phyloP scores from a whole-genome alignment of 2,888 invertebrate species.

The Caenorhabditis drosophilae region DNA sequence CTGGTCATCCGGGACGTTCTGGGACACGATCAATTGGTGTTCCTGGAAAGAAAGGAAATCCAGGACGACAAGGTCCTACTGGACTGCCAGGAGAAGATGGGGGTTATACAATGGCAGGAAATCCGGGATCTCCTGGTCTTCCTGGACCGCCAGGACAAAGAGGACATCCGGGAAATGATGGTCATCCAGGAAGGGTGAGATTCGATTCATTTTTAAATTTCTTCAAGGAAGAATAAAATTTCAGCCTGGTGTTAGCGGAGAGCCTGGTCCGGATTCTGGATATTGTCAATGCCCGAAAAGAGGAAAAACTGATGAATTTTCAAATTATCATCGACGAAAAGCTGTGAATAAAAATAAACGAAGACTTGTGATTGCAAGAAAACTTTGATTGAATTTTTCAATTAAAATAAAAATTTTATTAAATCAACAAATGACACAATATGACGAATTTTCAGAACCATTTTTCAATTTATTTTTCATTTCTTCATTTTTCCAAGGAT shows the following conservation, averaged over 20 bases:
- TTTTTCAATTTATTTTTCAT: too few species aligned
- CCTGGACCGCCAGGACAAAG: conserved; percentile 12
- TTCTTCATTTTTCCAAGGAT: conserved; percentile 4
- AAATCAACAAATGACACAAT: too few species aligned
- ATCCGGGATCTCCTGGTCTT: conserved; percentile 15
- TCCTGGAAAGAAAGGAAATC: conserved; percentile 15
- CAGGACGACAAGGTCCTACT: conserved; percentile 14
- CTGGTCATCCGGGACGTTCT: conserved; percentile 25
- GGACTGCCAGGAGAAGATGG: conserved; percentile 25
- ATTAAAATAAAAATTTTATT: too few species aligned
- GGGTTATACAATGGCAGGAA: conserved; percentile 14
- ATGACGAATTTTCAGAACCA: too few species aligned
- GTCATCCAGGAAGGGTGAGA: conserved; percentile 27
- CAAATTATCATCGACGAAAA: conserved; percentile 11
- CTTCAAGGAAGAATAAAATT: neutral
- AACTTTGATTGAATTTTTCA: too few species aligned
- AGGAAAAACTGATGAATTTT: conserved; percentile 25
- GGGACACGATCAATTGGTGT: conserved; percentile 13
- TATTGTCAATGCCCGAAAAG: conserved; percentile 27
- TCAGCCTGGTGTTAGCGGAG: conserved; percentile 20
- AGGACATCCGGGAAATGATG: conserved; percentile 20
- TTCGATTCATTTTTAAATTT: neutral
- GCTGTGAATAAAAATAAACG: too few species aligned
- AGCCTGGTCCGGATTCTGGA: conserved; percentile 26
- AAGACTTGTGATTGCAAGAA: too few species aligned